Base-by-base conservation (phyloP, 2,888 invertebrate genomes). In the Carcina quercana region DNA sequence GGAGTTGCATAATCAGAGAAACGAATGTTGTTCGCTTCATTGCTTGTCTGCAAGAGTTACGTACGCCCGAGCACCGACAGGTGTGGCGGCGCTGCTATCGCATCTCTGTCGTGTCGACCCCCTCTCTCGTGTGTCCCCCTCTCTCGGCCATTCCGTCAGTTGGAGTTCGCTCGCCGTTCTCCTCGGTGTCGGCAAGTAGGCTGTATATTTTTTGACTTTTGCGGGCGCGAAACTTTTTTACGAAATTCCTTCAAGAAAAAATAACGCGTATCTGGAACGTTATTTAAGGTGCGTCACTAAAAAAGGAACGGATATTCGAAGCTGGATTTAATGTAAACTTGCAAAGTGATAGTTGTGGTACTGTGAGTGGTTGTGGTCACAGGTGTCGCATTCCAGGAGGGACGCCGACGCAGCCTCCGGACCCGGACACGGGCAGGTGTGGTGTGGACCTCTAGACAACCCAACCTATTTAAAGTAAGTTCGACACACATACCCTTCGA, bases 321-420 rank as follows among this genome's bases (percentile, higher is more conserved):
- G 39, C 17, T 17, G 17, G 24, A 11, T 43, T 42, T 36, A 37
- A 34, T 36, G 33, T 29, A 40, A 28, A 30, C 24, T 24, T 8
- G 15, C 13, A 3, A 13, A 24, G 24, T 19, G 25, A 15, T 22
- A 21, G 14, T 21, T 28, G 14, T 61, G 49, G 63, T 61, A 63
- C 64, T 57, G 73, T 76, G 75, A 58, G 69, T 71, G 57, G 45
- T 58, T 63, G 67, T 76, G 73, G 61, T 68, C 67, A 63, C 68
- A 79, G 79, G 80, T 80, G 79, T 74, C 61, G 63, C 76, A 82
- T 80, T 79, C 80, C 78, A 55, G 53, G 49, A 56, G 60, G 68
- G 68, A 73, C 74, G 71, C 67, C 66, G 68, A 59, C 67, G 56
- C 72, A 76, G 74, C 68, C 72, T 76, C 73, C 64, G 64, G 54